Evolutionary conservation across 2,797 vertebrate species (phyloP).

Genomic region (Anableps anableps): DNA sequence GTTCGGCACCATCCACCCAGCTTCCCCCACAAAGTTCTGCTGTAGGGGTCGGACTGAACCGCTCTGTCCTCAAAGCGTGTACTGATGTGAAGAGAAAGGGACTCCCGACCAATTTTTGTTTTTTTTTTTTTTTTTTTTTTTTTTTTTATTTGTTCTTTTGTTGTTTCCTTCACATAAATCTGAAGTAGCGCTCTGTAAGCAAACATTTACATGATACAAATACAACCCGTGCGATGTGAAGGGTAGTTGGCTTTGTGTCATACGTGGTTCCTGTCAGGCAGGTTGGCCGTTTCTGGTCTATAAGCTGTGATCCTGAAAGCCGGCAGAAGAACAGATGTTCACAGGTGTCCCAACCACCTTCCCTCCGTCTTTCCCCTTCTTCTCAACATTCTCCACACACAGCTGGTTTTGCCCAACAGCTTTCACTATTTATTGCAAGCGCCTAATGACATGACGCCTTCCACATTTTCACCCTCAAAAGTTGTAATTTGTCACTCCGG

Average conservation of each 20-base stretch:
- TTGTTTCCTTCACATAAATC: slow-evolving; percentile 47
- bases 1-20: slow-evolving; percentile 62
- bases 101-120: slow-evolving; percentile 49
- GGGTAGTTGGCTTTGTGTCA: slow-evolving; percentile 51
- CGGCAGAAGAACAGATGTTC: slow-evolving; percentile 33
- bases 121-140: slow-evolving; percentile 20
- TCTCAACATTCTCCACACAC: slow-evolving; percentile 50
- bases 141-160: slow-evolving; percentile 17
- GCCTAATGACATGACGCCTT: slow-evolving; percentile 62
- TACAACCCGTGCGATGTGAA: slow-evolving; percentile 55
- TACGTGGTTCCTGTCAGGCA: slow-evolving; percentile 29
- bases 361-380: not conserved
- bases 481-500: slow-evolving; percentile 75
- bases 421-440: slow-evolving; percentile 79
- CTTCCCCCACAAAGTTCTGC: slow-evolving; percentile 62
- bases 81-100: slow-evolving; percentile 60
- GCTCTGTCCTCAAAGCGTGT: slow-evolving; percentile 55
- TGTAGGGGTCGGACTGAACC: slow-evolving; percentile 68
- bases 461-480: slow-evolving; percentile 53
- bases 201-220: slow-evolving; percentile 51
- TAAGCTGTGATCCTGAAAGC: slow-evolving; percentile 28
- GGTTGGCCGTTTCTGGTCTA: slow-evolving; percentile 45
- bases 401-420: slow-evolving; percentile 49
- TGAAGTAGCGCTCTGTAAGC: slow-evolving; percentile 54
- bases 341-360: slow-evolving; percentile 34